Evolutionary conservation across 1,140 invertebrate genomes (phyloP).

Genomic region (Arion vulgaris): DNA sequence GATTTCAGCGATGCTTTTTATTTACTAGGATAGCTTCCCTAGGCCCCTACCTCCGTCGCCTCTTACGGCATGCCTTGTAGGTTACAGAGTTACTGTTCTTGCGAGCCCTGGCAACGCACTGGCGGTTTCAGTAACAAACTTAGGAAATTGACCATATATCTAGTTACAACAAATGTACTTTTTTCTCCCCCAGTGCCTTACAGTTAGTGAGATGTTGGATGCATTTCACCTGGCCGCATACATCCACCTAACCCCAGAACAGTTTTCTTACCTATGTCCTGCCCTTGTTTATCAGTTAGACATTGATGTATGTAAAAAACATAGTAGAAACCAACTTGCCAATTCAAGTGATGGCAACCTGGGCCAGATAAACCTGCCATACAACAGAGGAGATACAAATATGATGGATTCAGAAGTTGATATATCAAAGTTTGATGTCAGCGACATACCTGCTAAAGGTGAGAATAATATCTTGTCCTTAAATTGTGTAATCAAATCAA

Average conservation of each 20-base stretch:
- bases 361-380: slow-evolving; percentile 9
- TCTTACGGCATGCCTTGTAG: too few species aligned
- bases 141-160: too few species aligned
- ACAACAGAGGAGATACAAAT: neutral
- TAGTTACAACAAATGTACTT: too few species aligned
- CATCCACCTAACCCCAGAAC: slow-evolving; percentile 69
- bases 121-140: too few species aligned
- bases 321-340: neutral
- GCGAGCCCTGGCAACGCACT: too few species aligned
- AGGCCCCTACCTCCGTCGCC: too few species aligned
- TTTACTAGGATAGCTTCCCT: too few species aligned
- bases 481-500: too few species aligned
- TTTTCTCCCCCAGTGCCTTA: slow-evolving; percentile 46
- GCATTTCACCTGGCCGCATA: slow-evolving; percentile 40
- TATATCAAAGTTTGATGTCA: neutral
- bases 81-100: too few species aligned
- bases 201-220: slow-evolving; percentile 34
- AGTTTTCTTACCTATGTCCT: slow-evolving; percentile 79
- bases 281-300: slow-evolving; percentile 76
- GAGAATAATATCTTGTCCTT: too few species aligned
- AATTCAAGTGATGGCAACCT: slow-evolving; percentile 6
- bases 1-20: too few species aligned
- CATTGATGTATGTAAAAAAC: slow-evolving; percentile 63
- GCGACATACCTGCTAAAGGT: neutral
- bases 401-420: neutral